A percentile compares a stretch with the other conserved stretches of the same genome.
These are phyloP conservation scores for Calypte anna DNA, from an alignment of 2,113 vertebrate species.

Conservation along the genomic window DNA sequence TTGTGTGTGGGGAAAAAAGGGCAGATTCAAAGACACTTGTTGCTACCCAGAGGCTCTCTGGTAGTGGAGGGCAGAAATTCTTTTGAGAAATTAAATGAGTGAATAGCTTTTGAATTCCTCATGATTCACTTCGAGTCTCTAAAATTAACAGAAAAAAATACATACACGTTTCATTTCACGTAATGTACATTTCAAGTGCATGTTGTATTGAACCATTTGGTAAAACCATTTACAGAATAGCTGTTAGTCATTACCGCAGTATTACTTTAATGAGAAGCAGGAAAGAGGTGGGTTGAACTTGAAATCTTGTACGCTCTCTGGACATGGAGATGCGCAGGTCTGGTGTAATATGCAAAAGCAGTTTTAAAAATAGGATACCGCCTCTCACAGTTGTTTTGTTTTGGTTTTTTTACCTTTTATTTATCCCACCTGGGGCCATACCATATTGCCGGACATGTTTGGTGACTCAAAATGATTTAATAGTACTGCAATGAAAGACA, in stretches of 20 bases:
- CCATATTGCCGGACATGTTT: neutral
- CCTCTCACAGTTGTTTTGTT: neutral
- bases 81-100: neutral
- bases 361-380: neutral
- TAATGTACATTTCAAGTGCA: neutral
- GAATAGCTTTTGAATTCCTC: neutral
- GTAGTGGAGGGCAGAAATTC: neutral
- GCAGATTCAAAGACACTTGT: conserved; percentile 16
- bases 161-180: neutral
- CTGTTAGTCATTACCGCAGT: neutral
- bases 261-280: neutral
- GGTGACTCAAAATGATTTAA: neutral
- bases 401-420: neutral
- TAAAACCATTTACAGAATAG: neutral
- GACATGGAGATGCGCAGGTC: neutral
- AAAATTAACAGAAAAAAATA: neutral
- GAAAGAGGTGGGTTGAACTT: neutral
- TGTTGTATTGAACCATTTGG: neutral
- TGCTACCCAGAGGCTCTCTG: conserved; percentile 34
- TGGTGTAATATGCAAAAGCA: neutral
- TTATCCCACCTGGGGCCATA: accelerated
- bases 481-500: neutral
- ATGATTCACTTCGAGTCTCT: neutral
- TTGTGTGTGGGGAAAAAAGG: neutral
- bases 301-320: neutral